phyloP scores from a whole-genome alignment of 1,140 invertebrate genomes.

The Neodiprion virginianus region DNA sequence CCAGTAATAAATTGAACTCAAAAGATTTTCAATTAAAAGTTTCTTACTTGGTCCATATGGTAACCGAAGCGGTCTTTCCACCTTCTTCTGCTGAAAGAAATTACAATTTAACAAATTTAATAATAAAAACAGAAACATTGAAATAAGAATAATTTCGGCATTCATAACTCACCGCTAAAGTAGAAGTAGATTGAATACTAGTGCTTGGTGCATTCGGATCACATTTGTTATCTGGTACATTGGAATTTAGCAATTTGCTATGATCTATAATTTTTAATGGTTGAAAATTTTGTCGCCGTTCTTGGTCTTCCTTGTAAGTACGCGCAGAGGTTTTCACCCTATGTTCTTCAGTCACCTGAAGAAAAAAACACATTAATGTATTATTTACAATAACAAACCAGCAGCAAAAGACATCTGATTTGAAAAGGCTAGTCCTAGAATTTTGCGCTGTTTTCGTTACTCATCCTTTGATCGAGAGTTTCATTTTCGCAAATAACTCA shows the following conservation, averaged over 20 bases:
- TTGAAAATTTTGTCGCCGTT: constrained; percentile 20
- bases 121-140: background rate
- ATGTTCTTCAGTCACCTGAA: constrained; percentile 34
- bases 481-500: background rate
- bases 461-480: background rate
- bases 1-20: background rate
- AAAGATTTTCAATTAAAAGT: background rate
- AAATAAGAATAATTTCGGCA: background rate
- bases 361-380: constrained; percentile 11
- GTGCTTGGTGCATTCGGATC: background rate
- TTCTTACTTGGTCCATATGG: background rate
- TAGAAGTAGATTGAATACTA: background rate
- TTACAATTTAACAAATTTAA: too few species aligned
- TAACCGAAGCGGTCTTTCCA: background rate
- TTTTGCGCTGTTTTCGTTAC: background rate
- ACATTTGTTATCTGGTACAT: background rate
- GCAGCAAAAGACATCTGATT: background rate
- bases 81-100: background rate
- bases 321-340: constrained; percentile 31
- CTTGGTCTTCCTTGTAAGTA: constrained; percentile 27
- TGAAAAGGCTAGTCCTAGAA: background rate
- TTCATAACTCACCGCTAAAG: background rate
- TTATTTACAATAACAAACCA: constrained; percentile 7
- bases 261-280: constrained; percentile 29
- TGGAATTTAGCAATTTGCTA: constrained; percentile 1